A percentile compares a stretch with the other conserved stretches of the same genome.
phyloP scores from a whole-genome alignment of 2,797 vertebrate species.

The Coregonus sp. region DNA sequence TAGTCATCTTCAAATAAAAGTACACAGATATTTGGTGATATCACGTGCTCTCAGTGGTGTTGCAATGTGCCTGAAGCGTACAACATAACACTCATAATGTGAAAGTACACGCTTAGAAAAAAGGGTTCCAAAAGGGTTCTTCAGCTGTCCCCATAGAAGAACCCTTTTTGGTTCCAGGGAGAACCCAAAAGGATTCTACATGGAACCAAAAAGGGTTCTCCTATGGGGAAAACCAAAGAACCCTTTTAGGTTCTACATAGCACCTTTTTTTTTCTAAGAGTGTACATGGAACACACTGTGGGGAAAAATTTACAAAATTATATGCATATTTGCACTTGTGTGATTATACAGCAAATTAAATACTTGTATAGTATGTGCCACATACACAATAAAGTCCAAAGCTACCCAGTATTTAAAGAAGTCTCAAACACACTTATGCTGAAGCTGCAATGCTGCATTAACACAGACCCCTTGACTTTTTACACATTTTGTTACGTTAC shows the following conservation, averaged over 20 bases:
- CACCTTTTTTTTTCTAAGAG: too few species aligned
- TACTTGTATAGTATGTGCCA: background rate
- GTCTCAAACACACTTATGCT: background rate
- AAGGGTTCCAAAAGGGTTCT: too few species aligned
- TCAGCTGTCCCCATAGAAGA: too few species aligned
- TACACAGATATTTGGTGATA: background rate
- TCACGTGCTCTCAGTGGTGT: background rate
- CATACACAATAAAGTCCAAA: background rate
- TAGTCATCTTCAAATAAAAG: background rate
- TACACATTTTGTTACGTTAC: too few species aligned
- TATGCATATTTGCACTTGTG: background rate
- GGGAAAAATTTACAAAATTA: background rate
- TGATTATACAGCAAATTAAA: background rate
- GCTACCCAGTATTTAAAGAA: background rate
- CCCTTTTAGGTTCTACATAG: too few species aligned
- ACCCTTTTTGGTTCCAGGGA: too few species aligned
- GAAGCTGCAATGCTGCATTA: background rate
- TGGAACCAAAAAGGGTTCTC: too few species aligned
- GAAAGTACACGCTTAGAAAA: background rate
- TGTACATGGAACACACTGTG: background rate
- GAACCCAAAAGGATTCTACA: too few species aligned
- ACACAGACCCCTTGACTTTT: background rate
- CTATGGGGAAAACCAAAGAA: too few species aligned
- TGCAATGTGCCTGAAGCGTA: background rate
- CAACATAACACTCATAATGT: background rate